A percentile compares a stretch with the other conserved stretches of the same genome.
Conservation (phyloP, 2,113 vertebrate genomes). For the Tragelaphus strepsiceros region DNA sequence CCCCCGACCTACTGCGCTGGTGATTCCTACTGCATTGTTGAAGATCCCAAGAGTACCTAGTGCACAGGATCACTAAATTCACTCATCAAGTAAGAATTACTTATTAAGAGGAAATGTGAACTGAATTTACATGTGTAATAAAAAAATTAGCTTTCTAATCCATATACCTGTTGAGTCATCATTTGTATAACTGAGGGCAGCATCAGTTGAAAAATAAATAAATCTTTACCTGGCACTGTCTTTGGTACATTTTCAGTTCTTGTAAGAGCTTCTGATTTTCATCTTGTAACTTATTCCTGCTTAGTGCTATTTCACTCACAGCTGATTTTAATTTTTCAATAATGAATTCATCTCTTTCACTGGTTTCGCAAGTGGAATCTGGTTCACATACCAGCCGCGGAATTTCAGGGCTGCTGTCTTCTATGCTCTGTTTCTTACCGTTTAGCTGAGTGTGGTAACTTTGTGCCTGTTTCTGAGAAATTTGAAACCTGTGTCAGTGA, state of each 20-base stretch:
- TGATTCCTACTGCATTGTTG: background rate
- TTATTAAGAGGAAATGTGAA: background rate
- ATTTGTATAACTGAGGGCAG: background rate
- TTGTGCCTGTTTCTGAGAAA: constrained; percentile 76
- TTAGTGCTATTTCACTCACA: constrained; percentile 79
- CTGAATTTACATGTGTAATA: background rate
- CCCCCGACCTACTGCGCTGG: accelerated
- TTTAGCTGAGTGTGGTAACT: constrained; percentile 73
- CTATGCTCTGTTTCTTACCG: constrained; percentile 60
- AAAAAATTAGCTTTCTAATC: constrained; percentile 18
- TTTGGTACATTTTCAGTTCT: constrained; percentile 80
- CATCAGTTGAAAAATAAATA: background rate
- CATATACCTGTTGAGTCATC: background rate
- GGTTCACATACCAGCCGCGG: constrained; percentile 34
- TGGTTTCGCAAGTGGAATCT: constrained; percentile 38
- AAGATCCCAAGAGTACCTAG: background rate
- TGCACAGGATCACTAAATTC: background rate
- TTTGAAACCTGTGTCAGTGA: constrained; percentile 28
- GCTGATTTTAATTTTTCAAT: constrained; percentile 79
- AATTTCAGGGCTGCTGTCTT: constrained; percentile 47
- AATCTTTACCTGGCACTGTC: constrained; percentile 79
- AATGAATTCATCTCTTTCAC: constrained; percentile 68
- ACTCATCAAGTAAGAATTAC: background rate
- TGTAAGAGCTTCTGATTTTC: constrained; percentile 81
- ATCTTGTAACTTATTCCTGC: constrained; percentile 77